Percentiles rank a stretch among this genome's conserved stretches.
Evolutionary conservation across 2,797 vertebrate species (phyloP).

Genomic region (Cryptoprocta ferox): DNA sequence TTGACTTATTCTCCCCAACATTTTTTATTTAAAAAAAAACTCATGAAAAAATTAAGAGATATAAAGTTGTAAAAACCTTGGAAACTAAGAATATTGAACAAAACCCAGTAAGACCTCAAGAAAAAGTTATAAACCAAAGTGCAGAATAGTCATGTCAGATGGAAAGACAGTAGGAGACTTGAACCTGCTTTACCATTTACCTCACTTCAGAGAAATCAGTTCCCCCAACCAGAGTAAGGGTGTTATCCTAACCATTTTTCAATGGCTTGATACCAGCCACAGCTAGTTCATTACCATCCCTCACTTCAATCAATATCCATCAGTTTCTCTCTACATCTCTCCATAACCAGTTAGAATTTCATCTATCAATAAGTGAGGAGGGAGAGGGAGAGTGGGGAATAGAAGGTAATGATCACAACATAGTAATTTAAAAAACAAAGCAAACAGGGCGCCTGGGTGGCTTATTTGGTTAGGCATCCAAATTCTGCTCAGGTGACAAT

Average conservation of each 20-base stretch:
- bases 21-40: not conserved
- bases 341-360: not conserved
- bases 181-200: not conserved
- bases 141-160: not conserved
- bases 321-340: not conserved
- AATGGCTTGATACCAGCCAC: not conserved
- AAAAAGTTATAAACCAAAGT: constrained; percentile 52
- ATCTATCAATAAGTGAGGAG: not conserved
- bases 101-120: not conserved
- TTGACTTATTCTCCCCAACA: constrained; percentile 27
- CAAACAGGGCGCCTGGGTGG: no score
- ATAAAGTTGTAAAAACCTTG: constrained; percentile 14
- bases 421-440: not conserved
- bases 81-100: constrained; percentile 34
- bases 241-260: not conserved
- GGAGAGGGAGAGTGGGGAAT: not conserved
- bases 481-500: no score
- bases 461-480: no score
- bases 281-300: not conserved
- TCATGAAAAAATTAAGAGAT: constrained; percentile 15
- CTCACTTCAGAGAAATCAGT: not conserved
- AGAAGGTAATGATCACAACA: not conserved
- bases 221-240: not conserved
- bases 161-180: not conserved
- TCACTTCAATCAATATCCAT: not conserved